These are phyloP conservation scores for Struthio camelus DNA, from an alignment of 2,113 vertebrate genomes.

Conservation along the genomic window DNA sequence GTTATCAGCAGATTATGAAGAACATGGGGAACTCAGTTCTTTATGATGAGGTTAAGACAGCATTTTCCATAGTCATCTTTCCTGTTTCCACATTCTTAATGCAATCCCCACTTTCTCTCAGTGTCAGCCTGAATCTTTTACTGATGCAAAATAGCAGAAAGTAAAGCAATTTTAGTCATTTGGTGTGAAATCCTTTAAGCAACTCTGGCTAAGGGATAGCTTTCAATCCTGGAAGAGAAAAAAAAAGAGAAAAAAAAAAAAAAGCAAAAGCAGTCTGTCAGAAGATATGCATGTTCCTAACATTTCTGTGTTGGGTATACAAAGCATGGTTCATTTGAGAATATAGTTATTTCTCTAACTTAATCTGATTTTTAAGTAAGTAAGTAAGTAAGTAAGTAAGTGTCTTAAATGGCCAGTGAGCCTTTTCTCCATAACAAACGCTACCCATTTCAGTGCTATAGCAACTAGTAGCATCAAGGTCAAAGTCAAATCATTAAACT, in stretches of 20 bases:
- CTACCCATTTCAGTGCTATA: accelerated
- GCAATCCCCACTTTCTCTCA: not conserved
- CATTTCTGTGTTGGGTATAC: not conserved
- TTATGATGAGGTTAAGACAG: not conserved
- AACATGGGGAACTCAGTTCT: not conserved
- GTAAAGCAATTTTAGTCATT: not conserved
- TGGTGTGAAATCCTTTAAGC: not conserved
- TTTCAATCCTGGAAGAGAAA: constrained; percentile 61
- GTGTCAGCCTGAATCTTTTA: not conserved
- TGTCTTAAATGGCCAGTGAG: not conserved
- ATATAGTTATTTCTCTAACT: not conserved
- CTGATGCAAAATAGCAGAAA: constrained; percentile 38
- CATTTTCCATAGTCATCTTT: not conserved
- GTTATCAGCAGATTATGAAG: not conserved
- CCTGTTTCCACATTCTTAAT: not conserved
- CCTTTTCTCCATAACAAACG: not conserved
- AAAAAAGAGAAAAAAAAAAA: too few species aligned
- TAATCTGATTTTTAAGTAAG: not conserved
- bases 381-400: not conserved
- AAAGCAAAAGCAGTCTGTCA: constrained; percentile 29
- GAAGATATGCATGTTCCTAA: not conserved
- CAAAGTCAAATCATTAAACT: not conserved
- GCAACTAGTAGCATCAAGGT: not conserved
- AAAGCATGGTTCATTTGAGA: not conserved
- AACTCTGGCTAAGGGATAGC: not conserved